A percentile compares a stretch with the other conserved stretches of the same genome.
Conservation (phyloP, 2,888 invertebrate genomes). For the Troglohyphantes excavatus region DNA sequence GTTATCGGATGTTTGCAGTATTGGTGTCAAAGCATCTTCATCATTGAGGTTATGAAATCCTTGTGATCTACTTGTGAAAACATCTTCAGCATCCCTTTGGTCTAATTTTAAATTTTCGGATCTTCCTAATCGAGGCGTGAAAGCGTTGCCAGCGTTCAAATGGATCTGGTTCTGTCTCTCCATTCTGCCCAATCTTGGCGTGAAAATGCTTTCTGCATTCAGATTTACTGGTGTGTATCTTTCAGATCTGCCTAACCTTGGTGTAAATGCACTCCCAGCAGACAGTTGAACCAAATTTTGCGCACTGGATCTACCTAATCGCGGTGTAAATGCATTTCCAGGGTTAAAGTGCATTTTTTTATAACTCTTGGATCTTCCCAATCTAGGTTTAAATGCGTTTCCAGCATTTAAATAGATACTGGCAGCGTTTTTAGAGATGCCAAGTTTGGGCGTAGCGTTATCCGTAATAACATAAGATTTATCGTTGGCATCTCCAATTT, state of each 20-base stretch:
- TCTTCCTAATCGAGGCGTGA: slow-evolving; percentile 59
- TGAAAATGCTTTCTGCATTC: slow-evolving; percentile 57
- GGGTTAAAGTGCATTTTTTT: slow-evolving; percentile 8
- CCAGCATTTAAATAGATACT: slow-evolving; percentile 13
- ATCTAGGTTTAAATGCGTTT: slow-evolving; percentile 20
- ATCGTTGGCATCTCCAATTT: not conserved
- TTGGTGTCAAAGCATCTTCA: too few relatives aligned
- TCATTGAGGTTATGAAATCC: too few relatives aligned
- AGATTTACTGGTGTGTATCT: not conserved
- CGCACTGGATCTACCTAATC: slow-evolving; percentile 50
- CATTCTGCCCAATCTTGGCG: slow-evolving; percentile 51
- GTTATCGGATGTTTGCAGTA: too few relatives aligned
- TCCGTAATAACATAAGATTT: not conserved
- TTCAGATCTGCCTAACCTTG: slow-evolving; percentile 40
- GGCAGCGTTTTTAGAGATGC: not conserved
- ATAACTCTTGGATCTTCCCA: slow-evolving; percentile 10
- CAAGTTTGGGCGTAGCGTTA: not conserved
- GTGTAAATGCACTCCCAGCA: slow-evolving; percentile 52
- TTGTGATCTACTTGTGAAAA: too few relatives aligned
- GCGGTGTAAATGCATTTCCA: slow-evolving; percentile 60
- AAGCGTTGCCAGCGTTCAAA: slow-evolving; percentile 47
- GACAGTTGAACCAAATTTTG: not conserved
- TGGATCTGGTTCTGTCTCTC: not conserved
- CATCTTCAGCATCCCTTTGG: slow-evolving; percentile 11
- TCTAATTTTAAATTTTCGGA: not conserved